A percentile compares a stretch with the other conserved stretches of the same genome.
Evolutionary conservation across 2,888 invertebrate genomes (phyloP).

Genomic region (Drosophila conformis): DNA sequence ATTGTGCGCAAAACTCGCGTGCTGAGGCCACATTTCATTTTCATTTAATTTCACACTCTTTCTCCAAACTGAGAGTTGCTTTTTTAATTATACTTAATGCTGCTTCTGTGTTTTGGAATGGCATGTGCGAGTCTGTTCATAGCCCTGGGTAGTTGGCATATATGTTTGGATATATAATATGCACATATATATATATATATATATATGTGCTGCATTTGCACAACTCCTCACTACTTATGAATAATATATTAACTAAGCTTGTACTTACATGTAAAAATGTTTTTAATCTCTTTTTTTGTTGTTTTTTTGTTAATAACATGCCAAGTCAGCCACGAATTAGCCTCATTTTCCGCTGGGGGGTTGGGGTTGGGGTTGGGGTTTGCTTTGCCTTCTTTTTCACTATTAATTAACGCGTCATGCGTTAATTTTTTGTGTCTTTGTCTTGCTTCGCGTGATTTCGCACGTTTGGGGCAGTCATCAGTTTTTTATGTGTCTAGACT

Average conservation of each 20-base stretch:
- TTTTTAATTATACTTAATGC: conserved; percentile 36
- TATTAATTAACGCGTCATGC: conserved; percentile 48
- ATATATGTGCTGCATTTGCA: conserved; percentile 10
- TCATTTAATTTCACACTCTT: conserved; percentile 31
- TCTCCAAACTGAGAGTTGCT: conserved; percentile 15
- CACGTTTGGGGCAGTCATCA: conserved; percentile 32
- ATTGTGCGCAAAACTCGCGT: conserved; percentile 49
- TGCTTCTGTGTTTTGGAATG: conserved; percentile 27
- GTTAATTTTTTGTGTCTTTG: conserved; percentile 32
- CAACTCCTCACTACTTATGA: conserved; percentile 13
- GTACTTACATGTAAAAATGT: conserved; percentile 5
- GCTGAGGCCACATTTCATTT: conserved; percentile 53
- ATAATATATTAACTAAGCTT: conserved; percentile 32
- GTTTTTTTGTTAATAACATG: background rate
- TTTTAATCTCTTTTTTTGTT: background rate
- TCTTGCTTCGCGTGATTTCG: conserved; percentile 42
- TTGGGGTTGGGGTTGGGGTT: background rate
- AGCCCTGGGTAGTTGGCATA: conserved; percentile 6
- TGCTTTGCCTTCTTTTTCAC: conserved; percentile 19
- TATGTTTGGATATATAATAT: conserved; percentile 3
- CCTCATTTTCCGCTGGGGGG: conserved; percentile 10
- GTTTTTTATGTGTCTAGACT: conserved; percentile 49
- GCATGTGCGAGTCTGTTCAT: background rate
- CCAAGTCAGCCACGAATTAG: conserved; percentile 19
- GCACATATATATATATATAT: conserved; percentile 9